Evolutionary conservation across 2,888 invertebrate genomes (phyloP).

Genomic region (Dasysyrphus albostriatus): DNA sequence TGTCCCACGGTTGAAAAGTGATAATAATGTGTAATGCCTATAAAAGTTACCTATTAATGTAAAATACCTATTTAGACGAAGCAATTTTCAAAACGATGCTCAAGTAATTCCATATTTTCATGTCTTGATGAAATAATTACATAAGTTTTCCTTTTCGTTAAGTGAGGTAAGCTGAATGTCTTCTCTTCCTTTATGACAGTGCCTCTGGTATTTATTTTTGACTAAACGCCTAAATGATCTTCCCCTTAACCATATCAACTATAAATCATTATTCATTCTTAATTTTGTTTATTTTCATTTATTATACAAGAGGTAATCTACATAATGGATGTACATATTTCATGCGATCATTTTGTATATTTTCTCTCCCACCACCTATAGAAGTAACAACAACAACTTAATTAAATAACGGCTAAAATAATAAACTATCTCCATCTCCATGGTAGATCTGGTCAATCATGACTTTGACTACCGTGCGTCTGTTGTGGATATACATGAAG

Average conservation of each 20-base stretch:
- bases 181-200: not conserved
- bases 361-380: conserved; percentile 23
- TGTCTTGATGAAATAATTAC: no score
- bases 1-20: no score
- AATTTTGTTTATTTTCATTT: conserved; percentile 46
- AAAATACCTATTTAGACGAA: no score
- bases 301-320: conserved; percentile 16
- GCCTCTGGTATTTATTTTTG: not conserved
- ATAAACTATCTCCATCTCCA: conserved; percentile 53
- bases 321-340: conserved; percentile 21
- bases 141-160: no score
- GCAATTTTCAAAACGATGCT: no score
- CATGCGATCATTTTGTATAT: conserved; percentile 19
- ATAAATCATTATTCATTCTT: conserved; percentile 18
- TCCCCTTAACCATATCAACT: not conserved
- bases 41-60: no score
- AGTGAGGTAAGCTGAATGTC: not conserved
- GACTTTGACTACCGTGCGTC: conserved; percentile 60
- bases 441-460: conserved; percentile 65
- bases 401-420: conserved; percentile 57
- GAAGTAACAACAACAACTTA: conserved; percentile 43
- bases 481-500: conserved; percentile 2
- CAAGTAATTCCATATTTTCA: no score
- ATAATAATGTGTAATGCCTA: no score
- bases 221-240: not conserved